A percentile compares a stretch with the other conserved stretches of the same genome.
Evolutionary conservation across 2,888 invertebrate species (phyloP).

Genomic region (Xylophagus ater): DNA sequence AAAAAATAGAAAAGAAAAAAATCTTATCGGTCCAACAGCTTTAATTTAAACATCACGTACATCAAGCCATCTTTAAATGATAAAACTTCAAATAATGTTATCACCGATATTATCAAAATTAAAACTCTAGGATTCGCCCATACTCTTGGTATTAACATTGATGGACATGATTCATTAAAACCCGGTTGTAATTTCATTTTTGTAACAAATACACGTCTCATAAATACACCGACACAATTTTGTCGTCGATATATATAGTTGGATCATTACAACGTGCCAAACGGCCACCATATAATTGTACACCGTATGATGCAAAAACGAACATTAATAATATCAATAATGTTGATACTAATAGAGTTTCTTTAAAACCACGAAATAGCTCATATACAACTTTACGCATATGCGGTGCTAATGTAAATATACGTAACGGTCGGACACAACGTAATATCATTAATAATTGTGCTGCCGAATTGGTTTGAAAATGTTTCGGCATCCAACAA

Average conservation of each 20-base stretch:
- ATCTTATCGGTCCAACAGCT: conserved; percentile 83
- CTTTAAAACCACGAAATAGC: conserved; percentile 95
- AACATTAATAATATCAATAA: conserved; percentile 95
- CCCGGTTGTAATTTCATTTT: conserved; percentile 90
- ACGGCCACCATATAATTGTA: conserved; percentile 93
- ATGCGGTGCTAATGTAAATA: conserved; percentile 96
- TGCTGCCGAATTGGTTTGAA: conserved; percentile 86
- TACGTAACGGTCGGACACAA: conserved; percentile 89
- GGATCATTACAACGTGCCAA: conserved; percentile 94
- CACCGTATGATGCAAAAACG: conserved; percentile 97
- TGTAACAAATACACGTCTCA: conserved; percentile 91
- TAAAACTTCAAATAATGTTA: conserved; percentile 91
- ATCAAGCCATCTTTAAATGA: conserved; percentile 99
- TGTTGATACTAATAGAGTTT: conserved; percentile 94
- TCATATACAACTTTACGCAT: conserved; percentile 99
- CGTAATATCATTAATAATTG: conserved; percentile 94
- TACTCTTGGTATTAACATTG: conserved; percentile 89
- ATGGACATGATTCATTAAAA: conserved; percentile 77
- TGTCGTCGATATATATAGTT: conserved; percentile 65
- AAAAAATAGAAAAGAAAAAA: background rate
- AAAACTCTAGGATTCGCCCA: conserved; percentile 99
- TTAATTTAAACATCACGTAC: conserved; percentile 95
- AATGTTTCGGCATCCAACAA: conserved; percentile 84
- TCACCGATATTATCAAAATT: conserved; percentile 99
- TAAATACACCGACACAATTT: conserved; percentile 81